Evolutionary conservation across 1,140 invertebrate species (phyloP).

Genomic region (Archegozetes longisetosus): DNA sequence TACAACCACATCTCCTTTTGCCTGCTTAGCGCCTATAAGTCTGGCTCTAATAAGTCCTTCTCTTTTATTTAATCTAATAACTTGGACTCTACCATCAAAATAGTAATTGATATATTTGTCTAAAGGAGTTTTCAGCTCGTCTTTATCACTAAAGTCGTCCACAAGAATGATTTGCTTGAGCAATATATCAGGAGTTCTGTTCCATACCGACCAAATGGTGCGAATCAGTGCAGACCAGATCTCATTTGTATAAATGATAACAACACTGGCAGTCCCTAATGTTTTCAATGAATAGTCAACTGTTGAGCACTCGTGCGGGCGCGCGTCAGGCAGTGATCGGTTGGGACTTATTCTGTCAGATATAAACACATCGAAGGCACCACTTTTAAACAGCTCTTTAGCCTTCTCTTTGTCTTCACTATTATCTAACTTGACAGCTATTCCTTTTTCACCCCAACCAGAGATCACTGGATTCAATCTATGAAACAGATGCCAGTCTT

Average conservation of each 20-base stretch:
- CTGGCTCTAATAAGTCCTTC: slow-evolving; percentile 70
- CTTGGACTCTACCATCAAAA: slow-evolving; percentile 37
- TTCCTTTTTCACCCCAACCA: slow-evolving; percentile 55
- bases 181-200: slow-evolving; percentile 47
- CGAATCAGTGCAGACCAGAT: slow-evolving; percentile 63
- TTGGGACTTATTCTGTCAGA: slow-evolving; percentile 71
- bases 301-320: slow-evolving; percentile 40
- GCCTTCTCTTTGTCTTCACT: slow-evolving; percentile 38
- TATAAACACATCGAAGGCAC: slow-evolving; percentile 75
- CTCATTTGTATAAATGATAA: slow-evolving; percentile 82
- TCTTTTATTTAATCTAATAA: slow-evolving; percentile 55
- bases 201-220: slow-evolving; percentile 72
- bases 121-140: slow-evolving; percentile 43
- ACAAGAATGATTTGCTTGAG: slow-evolving; percentile 71
- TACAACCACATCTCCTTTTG: slow-evolving; percentile 65
- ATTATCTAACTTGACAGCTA: slow-evolving; percentile 38
- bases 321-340: slow-evolving; percentile 59
- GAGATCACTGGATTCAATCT: slow-evolving; percentile 20
- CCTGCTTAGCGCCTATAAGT: slow-evolving; percentile 55
- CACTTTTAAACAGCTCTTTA: slow-evolving; percentile 51
- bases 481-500: slow-evolving; percentile 6
- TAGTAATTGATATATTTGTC: slow-evolving; percentile 49
- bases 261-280: slow-evolving; percentile 43
- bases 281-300: slow-evolving; percentile 35
- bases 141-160: slow-evolving; percentile 62